Evolutionary conservation across 2,113 vertebrate species (phyloP), one percentile per base, ranked within the genome.

Genomic region (Protomyctophum bolini): DNA sequence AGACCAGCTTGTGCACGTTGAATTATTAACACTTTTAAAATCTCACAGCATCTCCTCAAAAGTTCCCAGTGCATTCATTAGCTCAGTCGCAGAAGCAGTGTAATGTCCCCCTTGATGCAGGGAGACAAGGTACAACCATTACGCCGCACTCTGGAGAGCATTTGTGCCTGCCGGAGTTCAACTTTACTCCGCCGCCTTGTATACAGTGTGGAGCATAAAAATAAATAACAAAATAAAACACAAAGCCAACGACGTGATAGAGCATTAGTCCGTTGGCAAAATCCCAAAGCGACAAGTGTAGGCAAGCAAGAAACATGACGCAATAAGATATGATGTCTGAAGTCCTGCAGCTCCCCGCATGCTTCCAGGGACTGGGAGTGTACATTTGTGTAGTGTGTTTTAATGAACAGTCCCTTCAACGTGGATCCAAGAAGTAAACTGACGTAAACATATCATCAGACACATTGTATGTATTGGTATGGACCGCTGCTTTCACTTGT

Each of bases 1-100:
- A 72, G 79, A 76, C 52, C 70, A 83, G 65, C 82, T 77, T 79
- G 81, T 72, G 68, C 68, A 61, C 73, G 33, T 55, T 91, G 71
- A 90, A 90, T 91, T 87, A 89, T 91, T 84, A 83, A 90, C 62
- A 57, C 50, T 69, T 73, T 79, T 79, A 87, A 87, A 89, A 72
- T 83, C 67, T 69, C 67, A 29, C 68, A 46, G 58, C 61, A 82
- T 72, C 62, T 73, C 64, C 63, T 59, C 70, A 63, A 83, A 85
- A 79, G 79, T 85, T 81, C 66, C 64, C 66, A 61, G 75, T 75
- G 79, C 85, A 81, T 84, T 87, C 83, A 90, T 91, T 87, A 62
- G 62, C 77, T 70, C 29, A 63, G 63, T 62, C 69, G 10, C 2
- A 76, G 63, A 81, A 58, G 73, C 80, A 70, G 55, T 80, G 68